These are phyloP conservation scores for Rhamnusium bicolor DNA, from an alignment of 2,888 invertebrate species.

Conservation along the genomic window DNA sequence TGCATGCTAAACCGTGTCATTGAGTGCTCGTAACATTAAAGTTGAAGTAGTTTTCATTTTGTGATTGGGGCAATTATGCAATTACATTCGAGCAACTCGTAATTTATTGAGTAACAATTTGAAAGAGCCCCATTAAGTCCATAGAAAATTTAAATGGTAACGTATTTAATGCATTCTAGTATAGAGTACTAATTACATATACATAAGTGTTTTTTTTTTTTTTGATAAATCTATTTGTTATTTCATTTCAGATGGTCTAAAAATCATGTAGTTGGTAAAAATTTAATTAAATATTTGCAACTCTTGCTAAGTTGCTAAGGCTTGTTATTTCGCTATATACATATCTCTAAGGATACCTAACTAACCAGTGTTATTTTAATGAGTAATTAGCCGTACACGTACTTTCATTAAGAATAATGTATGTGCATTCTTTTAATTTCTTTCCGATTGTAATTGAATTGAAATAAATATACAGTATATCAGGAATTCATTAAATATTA, in stretches of 20 bases:
- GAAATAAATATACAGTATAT: too few species aligned
- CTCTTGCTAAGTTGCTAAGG: too few species aligned
- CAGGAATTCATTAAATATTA: too few species aligned
- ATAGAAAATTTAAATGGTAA: slow-evolving; percentile 14
- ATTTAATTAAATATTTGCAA: too few species aligned
- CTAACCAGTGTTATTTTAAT: background rate
- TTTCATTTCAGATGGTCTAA: background rate
- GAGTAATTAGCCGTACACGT: background rate
- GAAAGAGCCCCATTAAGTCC: slow-evolving; percentile 33
- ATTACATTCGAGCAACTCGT: slow-evolving; percentile 38
- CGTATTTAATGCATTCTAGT: background rate
- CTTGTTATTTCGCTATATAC: too few species aligned
- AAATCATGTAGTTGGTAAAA: too few species aligned
- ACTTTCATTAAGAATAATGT: background rate
- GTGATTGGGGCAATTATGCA: slow-evolving; percentile 44
- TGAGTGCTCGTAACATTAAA: slow-evolving; percentile 36
- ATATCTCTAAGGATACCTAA: background rate
- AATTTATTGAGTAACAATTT: slow-evolving; percentile 45
- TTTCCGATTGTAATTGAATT: too few species aligned
- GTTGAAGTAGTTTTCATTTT: slow-evolving; percentile 40
- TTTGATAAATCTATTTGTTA: background rate
- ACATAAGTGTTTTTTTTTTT: too few species aligned
- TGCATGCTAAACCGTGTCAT: slow-evolving; percentile 30
- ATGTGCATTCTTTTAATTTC: background rate
- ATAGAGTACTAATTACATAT: background rate